These are phyloP conservation scores for Nasonia longicornis DNA, from an alignment of 1,140 invertebrate genomes.

Conservation along the genomic window DNA sequence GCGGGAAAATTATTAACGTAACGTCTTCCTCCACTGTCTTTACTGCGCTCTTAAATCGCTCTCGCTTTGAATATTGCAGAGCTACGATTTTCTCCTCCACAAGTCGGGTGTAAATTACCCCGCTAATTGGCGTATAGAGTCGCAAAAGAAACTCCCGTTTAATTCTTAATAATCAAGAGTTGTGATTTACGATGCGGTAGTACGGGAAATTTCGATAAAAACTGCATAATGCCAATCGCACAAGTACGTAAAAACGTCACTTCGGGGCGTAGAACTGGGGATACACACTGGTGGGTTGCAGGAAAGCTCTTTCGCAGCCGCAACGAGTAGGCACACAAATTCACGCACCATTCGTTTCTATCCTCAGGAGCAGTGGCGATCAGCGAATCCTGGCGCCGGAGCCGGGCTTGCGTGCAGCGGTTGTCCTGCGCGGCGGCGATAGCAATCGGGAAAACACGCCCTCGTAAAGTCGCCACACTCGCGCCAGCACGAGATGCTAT, in stretches of 20 bases:
- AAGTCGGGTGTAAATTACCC: too few species aligned
- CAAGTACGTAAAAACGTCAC: neutral
- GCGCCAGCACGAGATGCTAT: conserved; percentile 1
- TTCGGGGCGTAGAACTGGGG: too few species aligned
- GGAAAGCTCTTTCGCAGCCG: conserved; percentile 23
- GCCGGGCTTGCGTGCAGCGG: neutral
- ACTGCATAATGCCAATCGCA: neutral
- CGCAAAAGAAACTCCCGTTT: neutral
- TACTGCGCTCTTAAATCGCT: neutral
- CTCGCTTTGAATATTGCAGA: too few species aligned
- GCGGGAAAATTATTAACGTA: neutral
- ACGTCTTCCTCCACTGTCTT: neutral
- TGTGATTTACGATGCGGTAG: neutral
- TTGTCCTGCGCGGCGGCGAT: neutral
- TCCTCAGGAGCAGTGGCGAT: neutral
- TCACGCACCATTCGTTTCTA: conserved; percentile 22
- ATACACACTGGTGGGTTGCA: neutral
- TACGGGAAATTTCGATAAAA: too few species aligned
- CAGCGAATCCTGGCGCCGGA: neutral
- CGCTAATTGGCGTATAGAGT: too few species aligned
- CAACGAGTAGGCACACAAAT: neutral
- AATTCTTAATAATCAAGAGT: neutral
- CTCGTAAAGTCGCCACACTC: neutral
- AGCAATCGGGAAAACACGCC: neutral
- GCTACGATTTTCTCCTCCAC: too few species aligned